Percentiles rank a stretch among this genome's conserved stretches.
phyloP scores from a whole-genome alignment of 2,113 vertebrate species.

The Phoxinus phoxinus region DNA sequence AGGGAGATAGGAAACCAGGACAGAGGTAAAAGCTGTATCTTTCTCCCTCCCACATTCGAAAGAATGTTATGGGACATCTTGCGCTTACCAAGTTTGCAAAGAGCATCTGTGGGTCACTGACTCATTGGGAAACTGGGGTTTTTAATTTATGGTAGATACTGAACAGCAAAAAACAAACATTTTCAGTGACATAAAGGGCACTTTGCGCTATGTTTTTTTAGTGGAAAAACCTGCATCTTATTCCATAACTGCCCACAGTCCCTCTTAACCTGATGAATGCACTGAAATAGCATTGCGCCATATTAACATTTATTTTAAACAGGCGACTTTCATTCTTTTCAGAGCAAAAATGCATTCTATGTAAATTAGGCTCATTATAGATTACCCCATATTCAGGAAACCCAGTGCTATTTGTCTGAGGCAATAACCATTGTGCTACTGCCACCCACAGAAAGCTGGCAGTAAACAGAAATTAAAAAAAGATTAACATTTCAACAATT shows the following conservation, averaged over 20 bases:
- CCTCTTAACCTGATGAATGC: not conserved
- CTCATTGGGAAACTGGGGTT: not conserved
- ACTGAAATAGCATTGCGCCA: not conserved
- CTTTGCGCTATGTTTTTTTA: not conserved
- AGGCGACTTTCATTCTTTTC: not conserved
- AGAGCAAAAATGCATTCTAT: not conserved
- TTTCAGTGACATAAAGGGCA: not conserved
- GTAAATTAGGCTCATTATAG: not conserved
- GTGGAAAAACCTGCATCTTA: not conserved
- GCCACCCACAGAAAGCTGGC: not conserved
- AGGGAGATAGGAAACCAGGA: slow-evolving; percentile 31
- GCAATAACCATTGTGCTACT: not conserved
- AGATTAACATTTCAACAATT: not conserved
- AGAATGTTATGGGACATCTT: slow-evolving; percentile 7
- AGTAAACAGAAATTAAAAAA: not conserved
- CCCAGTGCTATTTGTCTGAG: not conserved
- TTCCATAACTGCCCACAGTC: not conserved
- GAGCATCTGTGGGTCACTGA: slow-evolving; percentile 6
- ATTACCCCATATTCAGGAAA: not conserved
- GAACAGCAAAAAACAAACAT: not conserved
- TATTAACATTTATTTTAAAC: too few relatives aligned
- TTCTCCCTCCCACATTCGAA: not conserved
- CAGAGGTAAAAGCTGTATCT: slow-evolving; percentile 21
- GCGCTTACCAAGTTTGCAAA: not conserved
- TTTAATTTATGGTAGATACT: not conserved